Evolutionary conservation across 2,113 vertebrate genomes (phyloP).

Genomic region (Clarias batrachus): DNA sequence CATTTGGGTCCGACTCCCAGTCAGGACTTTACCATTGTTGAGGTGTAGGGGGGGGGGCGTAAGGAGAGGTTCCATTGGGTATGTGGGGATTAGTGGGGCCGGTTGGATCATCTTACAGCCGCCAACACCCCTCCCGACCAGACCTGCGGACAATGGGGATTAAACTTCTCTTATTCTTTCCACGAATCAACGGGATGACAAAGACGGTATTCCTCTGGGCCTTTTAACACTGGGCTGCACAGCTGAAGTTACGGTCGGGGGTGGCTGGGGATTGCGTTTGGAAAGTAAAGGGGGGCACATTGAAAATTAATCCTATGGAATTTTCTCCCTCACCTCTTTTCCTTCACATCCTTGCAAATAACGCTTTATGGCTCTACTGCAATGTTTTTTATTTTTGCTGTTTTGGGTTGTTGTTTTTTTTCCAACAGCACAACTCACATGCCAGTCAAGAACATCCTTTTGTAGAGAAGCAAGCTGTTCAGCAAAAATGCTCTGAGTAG

Average conservation of each 20-base stretch:
- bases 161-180: slow-evolving; percentile 83
- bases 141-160: slow-evolving; percentile 80
- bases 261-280: slow-evolving; percentile 53
- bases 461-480: slow-evolving; percentile 18
- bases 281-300: slow-evolving; percentile 63
- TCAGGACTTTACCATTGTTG: slow-evolving; percentile 74
- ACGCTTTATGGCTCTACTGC: slow-evolving; percentile 74
- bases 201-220: slow-evolving; percentile 83
- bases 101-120: slow-evolving; percentile 82
- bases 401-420: slow-evolving; percentile 35
- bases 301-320: slow-evolving; percentile 81
- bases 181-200: slow-evolving; percentile 78
- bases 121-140: slow-evolving; percentile 69
- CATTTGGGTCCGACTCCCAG: slow-evolving; percentile 76
- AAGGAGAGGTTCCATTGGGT: slow-evolving; percentile 57
- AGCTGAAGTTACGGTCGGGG: slow-evolving; percentile 75
- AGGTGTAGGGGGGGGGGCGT: slow-evolving; percentile 61
- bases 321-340: slow-evolving; percentile 66
- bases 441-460: slow-evolving; percentile 57
- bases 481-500: slow-evolving; percentile 18
- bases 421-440: slow-evolving; percentile 52
- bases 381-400: slow-evolving; percentile 13
- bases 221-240: slow-evolving; percentile 79
- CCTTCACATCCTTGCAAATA: slow-evolving; percentile 71
- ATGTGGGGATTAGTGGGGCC: slow-evolving; percentile 79